Evolutionary conservation across 2,797 vertebrate species (phyloP).

Genomic region (Alcedo quadribrachys): DNA sequence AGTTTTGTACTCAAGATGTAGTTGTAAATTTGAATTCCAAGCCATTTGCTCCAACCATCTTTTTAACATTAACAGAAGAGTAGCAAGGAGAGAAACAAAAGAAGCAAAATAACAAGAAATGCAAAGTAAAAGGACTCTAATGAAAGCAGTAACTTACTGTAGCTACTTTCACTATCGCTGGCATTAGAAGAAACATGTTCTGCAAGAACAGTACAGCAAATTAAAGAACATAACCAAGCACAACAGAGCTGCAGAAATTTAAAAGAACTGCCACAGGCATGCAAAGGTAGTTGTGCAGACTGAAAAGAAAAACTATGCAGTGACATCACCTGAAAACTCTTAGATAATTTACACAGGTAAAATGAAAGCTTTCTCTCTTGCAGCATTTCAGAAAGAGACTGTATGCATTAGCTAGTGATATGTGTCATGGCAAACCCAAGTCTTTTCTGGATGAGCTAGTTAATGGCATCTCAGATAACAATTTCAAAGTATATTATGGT

Average conservation of each 20-base stretch:
- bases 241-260: conserved; percentile 69
- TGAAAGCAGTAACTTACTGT: conserved; percentile 83
- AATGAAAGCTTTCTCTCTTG: conserved; percentile 77
- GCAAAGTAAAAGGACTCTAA: conserved; percentile 78
- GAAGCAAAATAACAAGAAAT: conserved; percentile 69
- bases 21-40: conserved; percentile 71
- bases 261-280: conserved; percentile 73
- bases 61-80: conserved; percentile 46
- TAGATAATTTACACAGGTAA: conserved; percentile 20
- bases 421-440: neutral
- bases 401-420: neutral
- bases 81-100: conserved; percentile 53
- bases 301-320: conserved; percentile 49
- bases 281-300: conserved; percentile 68
- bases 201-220: conserved; percentile 86
- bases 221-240: conserved; percentile 82
- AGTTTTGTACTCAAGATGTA: neutral
- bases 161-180: conserved; percentile 87
- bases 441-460: neutral
- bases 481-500: neutral
- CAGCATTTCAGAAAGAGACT: neutral
- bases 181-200: conserved; percentile 86
- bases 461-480: neutral
- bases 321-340: conserved; percentile 24
- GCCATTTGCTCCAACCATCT: conserved; percentile 75